Conservation (phyloP, 2,113 vertebrate genomes). For the Chamaetylas fuelleborni region DNA sequence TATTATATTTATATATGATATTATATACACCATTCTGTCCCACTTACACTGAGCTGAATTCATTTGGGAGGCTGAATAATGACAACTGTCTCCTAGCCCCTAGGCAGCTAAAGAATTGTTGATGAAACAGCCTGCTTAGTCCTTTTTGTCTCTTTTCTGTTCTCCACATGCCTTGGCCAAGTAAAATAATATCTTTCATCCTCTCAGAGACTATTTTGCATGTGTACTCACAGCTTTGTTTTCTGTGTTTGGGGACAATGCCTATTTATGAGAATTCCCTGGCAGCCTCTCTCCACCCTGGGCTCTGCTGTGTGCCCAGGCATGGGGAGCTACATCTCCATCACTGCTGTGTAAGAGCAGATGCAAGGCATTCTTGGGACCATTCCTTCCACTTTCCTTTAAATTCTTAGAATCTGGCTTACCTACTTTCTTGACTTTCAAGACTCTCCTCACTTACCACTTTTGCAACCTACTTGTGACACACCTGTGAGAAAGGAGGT, state of each 20-base stretch:
- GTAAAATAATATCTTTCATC: background rate
- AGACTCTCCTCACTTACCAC: background rate
- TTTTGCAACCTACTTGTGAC: background rate
- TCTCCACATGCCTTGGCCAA: background rate
- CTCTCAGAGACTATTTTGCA: background rate
- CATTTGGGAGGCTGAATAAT: background rate
- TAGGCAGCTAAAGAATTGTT: background rate
- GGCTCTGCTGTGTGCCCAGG: background rate
- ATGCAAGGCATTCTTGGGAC: background rate
- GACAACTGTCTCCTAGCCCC: background rate
- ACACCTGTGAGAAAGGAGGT: background rate
- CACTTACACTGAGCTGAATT: background rate
- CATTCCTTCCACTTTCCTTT: background rate
- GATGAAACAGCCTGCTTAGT: background rate
- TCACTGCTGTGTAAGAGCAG: background rate
- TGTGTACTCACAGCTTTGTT: background rate
- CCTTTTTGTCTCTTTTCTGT: background rate
- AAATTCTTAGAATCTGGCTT: background rate
- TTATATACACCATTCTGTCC: background rate
- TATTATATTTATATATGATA: background rate
- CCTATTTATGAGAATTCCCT: background rate
- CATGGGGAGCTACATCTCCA: rapidly evolving
- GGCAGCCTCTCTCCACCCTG: background rate
- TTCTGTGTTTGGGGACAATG: background rate
- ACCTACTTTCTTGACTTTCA: background rate